Evolutionary conservation across 2,888 invertebrate genomes (phyloP).

Genomic region (Drosophila subsilvestris): DNA sequence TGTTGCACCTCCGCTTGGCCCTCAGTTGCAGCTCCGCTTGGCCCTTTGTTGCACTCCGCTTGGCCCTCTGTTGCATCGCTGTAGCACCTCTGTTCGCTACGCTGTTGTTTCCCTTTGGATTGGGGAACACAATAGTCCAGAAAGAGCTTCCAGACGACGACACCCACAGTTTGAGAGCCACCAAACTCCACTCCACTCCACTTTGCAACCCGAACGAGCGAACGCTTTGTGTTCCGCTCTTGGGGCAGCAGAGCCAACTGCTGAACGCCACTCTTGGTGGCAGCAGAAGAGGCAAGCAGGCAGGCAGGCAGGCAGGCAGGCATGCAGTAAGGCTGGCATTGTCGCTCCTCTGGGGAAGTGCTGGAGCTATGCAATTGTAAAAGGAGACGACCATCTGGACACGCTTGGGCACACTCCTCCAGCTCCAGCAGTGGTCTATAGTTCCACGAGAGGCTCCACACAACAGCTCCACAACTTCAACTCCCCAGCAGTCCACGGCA

Average conservation of each 20-base stretch:
- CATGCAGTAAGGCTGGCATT: no score
- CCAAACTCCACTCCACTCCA: constrained; percentile 61
- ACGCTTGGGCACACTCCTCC: constrained; percentile 60
- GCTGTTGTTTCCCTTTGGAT: constrained; percentile 7
- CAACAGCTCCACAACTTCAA: background rate
- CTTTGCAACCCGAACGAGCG: constrained; percentile 30
- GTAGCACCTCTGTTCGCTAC: background rate
- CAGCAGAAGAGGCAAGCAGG: constrained; percentile 26
- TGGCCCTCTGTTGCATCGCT: no score
- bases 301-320: no score
- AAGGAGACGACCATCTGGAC: constrained; percentile 53
- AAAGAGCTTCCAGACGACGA: background rate
- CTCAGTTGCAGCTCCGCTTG: background rate
- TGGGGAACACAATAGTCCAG: background rate
- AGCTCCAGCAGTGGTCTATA: background rate
- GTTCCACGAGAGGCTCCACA: background rate
- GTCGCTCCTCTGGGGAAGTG: constrained; percentile 42
- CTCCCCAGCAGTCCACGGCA: no score
- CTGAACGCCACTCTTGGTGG: no score
- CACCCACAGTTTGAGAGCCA: background rate
- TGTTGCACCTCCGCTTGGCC: no score
- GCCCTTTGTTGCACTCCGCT: constrained; percentile 7
- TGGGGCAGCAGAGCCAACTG: no score
- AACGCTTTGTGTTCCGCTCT: constrained; percentile 52
- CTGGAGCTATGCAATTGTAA: constrained; percentile 53